These are phyloP conservation scores for Rhabdophis nuchalis DNA, from an alignment of 2,797 vertebrate species.

Conservation along the genomic window DNA sequence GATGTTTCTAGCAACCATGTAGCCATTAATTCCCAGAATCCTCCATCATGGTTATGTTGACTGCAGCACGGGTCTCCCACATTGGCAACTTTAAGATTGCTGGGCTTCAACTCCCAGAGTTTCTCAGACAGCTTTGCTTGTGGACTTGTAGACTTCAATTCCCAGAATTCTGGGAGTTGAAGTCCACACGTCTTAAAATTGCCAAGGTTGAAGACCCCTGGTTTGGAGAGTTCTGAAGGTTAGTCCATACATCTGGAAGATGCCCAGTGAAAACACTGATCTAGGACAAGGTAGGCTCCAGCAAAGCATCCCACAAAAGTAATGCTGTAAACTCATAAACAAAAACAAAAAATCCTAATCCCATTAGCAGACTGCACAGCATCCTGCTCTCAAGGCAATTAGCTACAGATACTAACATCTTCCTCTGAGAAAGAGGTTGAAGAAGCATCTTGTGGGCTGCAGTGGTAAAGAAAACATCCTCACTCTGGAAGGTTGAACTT, in stretches of 20 bases:
- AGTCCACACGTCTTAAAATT: no score
- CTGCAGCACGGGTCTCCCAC: background rate
- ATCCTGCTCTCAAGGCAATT: background rate
- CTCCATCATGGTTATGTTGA: background rate
- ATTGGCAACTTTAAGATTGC: no score
- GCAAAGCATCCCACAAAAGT: background rate
- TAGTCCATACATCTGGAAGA: background rate
- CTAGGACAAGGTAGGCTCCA: background rate
- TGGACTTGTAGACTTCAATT: no score
- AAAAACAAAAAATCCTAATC: background rate
- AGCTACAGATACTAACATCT: constrained; percentile 5
- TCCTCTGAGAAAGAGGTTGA: background rate
- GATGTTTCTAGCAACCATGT: background rate
- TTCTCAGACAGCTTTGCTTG: no score
- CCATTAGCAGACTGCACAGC: background rate
- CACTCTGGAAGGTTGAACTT: constrained; percentile 13
- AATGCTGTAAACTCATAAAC: background rate
- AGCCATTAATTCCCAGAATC: background rate
- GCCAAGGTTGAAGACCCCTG: no score
- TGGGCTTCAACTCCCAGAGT: no score
- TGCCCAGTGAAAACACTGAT: background rate
- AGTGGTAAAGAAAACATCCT: constrained; percentile 24
- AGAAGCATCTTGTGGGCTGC: background rate
- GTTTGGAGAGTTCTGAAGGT: background rate
- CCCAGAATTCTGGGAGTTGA: no score